Percentiles rank a stretch among this genome's conserved stretches.
Conservation (phyloP, 2,797 vertebrate species). For the Paramormyrops hopkinsi region DNA sequence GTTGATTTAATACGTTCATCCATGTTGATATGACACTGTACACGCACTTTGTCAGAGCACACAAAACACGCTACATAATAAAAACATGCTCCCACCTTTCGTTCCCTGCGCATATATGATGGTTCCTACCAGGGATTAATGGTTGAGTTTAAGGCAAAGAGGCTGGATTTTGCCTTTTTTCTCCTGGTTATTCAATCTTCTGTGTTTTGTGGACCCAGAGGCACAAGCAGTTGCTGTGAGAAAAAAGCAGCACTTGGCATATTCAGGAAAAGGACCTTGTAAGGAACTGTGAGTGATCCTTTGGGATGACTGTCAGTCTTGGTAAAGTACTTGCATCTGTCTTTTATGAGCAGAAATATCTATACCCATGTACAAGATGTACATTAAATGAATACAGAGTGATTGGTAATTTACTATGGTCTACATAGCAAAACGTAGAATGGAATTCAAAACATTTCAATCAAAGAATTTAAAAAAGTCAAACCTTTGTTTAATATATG, state of each 20-base stretch:
- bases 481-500: background rate
- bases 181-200: slow-evolving; percentile 66
- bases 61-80: background rate
- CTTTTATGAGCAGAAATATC: background rate
- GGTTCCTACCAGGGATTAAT: slow-evolving; percentile 67
- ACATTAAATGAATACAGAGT: background rate
- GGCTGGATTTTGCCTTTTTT: slow-evolving; percentile 56
- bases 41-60: background rate
- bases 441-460: background rate
- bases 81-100: slow-evolving; percentile 57
- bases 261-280: background rate
- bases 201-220: slow-evolving; percentile 72
- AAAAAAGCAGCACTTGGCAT: background rate
- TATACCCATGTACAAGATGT: background rate
- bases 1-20: background rate
- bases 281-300: background rate
- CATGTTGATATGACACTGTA: background rate
- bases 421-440: background rate
- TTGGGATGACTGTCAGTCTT: background rate
- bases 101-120: slow-evolving; percentile 66
- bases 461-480: background rate
- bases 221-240: slow-evolving; percentile 66
- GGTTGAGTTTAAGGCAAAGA: slow-evolving; percentile 64
- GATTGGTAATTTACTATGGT: background rate
- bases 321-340: background rate